A percentile compares a stretch with the other conserved stretches of the same genome.
phyloP scores from a whole-genome alignment of 1,140 invertebrate species.

The Andrena cerasifolii region DNA sequence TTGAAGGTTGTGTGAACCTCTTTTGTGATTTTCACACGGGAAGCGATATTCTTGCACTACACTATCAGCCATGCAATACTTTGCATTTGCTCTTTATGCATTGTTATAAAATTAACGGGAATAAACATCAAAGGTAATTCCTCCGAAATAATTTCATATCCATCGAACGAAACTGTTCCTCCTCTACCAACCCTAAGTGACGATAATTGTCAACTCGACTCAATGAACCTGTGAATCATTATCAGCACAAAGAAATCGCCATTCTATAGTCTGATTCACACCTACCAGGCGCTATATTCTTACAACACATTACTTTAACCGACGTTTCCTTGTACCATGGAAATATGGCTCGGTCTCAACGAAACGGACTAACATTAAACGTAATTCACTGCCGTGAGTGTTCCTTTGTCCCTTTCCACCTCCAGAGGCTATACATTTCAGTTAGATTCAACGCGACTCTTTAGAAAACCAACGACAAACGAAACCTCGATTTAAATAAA shows the following conservation, averaged over 20 bases:
- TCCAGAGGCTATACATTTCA: not conserved
- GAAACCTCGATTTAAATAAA: constrained; percentile 27
- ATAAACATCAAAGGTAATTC: not conserved
- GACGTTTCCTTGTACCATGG: not conserved
- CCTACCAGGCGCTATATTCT: constrained; percentile 32
- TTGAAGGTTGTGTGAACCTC: constrained; percentile 20
- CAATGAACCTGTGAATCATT: too few relatives aligned
- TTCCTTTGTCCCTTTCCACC: not conserved
- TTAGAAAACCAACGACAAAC: not conserved
- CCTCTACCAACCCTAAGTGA: not conserved
- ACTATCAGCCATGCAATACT: not conserved
- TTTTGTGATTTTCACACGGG: not conserved
- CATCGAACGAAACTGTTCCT: not conserved
- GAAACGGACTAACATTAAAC: constrained; percentile 43
- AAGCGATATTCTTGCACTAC: too few relatives aligned
- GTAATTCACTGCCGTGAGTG: constrained; percentile 5
- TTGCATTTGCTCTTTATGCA: too few relatives aligned
- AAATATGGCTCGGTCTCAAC: not conserved
- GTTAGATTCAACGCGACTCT: not conserved
- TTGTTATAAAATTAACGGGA: too few relatives aligned
- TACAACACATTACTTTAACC: constrained; percentile 34
- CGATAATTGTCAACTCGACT: not conserved
- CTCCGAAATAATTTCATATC: not conserved
- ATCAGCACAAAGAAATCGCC: not conserved
- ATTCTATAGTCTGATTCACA: constrained; percentile 12